Percentiles rank a stretch among this genome's conserved stretches.
Conservation (phyloP, 1,140 invertebrate genomes). For the Meloidogyne exigua region DNA sequence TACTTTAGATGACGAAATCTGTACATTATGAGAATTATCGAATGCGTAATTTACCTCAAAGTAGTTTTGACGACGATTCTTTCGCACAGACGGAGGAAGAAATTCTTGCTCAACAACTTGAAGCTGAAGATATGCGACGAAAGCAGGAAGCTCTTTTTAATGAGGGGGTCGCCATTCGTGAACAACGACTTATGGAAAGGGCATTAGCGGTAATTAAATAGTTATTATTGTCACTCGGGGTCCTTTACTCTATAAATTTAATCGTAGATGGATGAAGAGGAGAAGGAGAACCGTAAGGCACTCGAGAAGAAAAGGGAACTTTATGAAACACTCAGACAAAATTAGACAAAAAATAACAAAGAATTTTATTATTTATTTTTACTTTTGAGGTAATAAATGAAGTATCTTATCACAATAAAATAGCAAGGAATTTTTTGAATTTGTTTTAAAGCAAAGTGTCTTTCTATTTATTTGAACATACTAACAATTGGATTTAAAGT, state of each 20-base stretch:
- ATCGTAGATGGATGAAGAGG: constrained; percentile 29
- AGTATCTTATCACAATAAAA: too few species aligned
- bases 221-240: too few species aligned
- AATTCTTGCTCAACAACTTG: not conserved
- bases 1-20: constrained; percentile 65
- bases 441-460: too few species aligned
- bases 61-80: constrained; percentile 50
- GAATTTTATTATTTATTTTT: too few species aligned
- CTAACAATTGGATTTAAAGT: too few species aligned
- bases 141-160: constrained; percentile 51
- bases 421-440: too few species aligned
- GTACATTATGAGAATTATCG: constrained; percentile 94
- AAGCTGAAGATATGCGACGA: constrained; percentile 44
- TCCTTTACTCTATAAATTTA: not conserved
- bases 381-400: too few species aligned
- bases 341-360: not conserved
- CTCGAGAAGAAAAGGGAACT: constrained; percentile 28
- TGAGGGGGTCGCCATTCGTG: constrained; percentile 47
- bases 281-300: constrained; percentile 25
- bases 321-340: constrained; percentile 22
- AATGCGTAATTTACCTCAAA: constrained; percentile 78
- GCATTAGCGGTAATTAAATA: constrained; percentile 41
- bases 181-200: constrained; percentile 35
- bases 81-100: constrained; percentile 61
- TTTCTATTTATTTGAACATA: too few species aligned